These are phyloP conservation scores for Atherix ibis DNA, from an alignment of 2,888 invertebrate genomes.

Conservation along the genomic window DNA sequence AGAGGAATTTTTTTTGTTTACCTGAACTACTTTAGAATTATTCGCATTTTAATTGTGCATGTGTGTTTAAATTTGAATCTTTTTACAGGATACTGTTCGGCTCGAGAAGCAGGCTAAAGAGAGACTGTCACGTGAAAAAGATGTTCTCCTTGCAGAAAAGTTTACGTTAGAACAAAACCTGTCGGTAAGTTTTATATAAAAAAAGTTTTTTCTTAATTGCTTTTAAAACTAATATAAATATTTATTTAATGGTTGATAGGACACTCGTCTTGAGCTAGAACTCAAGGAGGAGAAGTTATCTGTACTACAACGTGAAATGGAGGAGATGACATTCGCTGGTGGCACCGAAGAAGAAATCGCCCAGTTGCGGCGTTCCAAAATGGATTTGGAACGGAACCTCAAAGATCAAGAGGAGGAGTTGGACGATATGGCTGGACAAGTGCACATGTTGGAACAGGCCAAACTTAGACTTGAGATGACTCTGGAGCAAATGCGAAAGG, in stretches of 20 bases:
- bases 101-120: constrained; percentile 68
- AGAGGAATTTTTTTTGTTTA: constrained; percentile 2
- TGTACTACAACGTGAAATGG: constrained; percentile 65
- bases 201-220: background rate
- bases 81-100: constrained; percentile 52
- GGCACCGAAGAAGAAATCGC: constrained; percentile 78
- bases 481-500: constrained; percentile 80
- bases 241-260: constrained; percentile 41
- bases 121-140: constrained; percentile 65
- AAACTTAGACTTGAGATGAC: constrained; percentile 89
- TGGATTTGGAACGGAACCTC: constrained; percentile 71
- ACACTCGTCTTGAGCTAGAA: constrained; percentile 73
- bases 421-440: constrained; percentile 87
- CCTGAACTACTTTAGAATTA: background rate
- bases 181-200: constrained; percentile 42
- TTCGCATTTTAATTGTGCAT: constrained; percentile 1
- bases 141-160: constrained; percentile 71
- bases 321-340: constrained; percentile 64
- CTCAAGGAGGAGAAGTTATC: constrained; percentile 73
- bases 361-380: constrained; percentile 63
- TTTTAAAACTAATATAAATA: background rate
- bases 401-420: constrained; percentile 89
- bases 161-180: constrained; percentile 73
- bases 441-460: constrained; percentile 77
- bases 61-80: background rate